Evolutionary conservation across 2,113 vertebrate genomes (phyloP), one percentile per base, ranked within the genome.

Genomic region (Dinomys branickii): DNA sequence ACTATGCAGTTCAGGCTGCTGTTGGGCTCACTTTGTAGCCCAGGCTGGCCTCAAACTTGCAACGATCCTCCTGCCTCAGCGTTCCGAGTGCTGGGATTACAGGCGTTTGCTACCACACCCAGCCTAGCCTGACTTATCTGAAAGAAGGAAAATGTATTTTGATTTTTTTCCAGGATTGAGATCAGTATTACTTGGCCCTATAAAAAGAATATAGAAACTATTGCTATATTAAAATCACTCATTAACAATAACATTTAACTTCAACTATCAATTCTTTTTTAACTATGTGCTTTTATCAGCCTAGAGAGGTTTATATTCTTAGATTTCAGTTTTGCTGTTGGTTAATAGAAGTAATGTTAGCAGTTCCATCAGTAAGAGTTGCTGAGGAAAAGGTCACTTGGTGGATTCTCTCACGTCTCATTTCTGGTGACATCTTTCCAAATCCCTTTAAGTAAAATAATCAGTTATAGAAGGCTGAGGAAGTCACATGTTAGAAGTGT

Each of bases 101-200:
- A 50, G 47, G 47, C 47, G 47, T 50, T 5, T 50, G 47, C 47
- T 9, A 50, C 47, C 47, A 50, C 47, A 50, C 47, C 47, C 9
- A 9, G 47, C 47, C 47, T 97, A 96, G 44, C 41, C 86, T 97
- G 75, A 88, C 71, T 93, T 90, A 30, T 67, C 77, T 96, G 75
- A 93, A 50, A 94, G 81, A 67, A 97, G 85, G 22, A 88, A 87
- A 91, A 85, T 73, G 16, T 85, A 69, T 95, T 95, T 97, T 83
- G 38, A 90, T 50, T 44, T 77, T 95, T 91, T 73, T 69, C 54
- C 90, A 93, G 38, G 33, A 82, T 56, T 96, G 65, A 96, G 92
- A 95, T 96, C 30, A 75, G 52, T 58, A 12, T 91, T 96, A 80
- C 56, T 85, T 82, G 11, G 88, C 94, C 85, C 56, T 88, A 19